These are phyloP conservation scores for Halesus radiatus DNA, from an alignment of 1,140 invertebrate genomes.

Conservation along the genomic window DNA sequence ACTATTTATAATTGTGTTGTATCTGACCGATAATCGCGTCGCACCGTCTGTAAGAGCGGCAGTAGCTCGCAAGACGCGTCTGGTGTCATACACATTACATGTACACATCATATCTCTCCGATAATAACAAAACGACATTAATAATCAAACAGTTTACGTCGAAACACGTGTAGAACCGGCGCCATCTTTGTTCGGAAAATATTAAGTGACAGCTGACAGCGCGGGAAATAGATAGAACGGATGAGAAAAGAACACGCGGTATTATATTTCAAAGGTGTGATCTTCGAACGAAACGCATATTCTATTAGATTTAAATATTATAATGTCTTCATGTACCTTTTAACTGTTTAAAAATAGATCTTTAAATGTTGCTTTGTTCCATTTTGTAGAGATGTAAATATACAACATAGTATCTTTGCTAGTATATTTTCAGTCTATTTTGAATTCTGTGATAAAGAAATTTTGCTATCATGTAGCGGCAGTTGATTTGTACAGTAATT, in stretches of 20 bases:
- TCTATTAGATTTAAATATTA: too few relatives aligned
- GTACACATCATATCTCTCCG: background rate
- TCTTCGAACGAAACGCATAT: too few relatives aligned
- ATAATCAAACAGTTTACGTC: too few relatives aligned
- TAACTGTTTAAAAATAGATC: background rate
- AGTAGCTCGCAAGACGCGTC: slow-evolving; percentile 8
- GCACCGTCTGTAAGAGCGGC: background rate
- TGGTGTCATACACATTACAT: background rate
- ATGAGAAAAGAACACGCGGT: too few relatives aligned
- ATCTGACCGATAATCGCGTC: background rate
- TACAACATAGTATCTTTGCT: too few relatives aligned
- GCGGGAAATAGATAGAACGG: background rate
- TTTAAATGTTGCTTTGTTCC: too few relatives aligned
- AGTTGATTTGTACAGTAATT: too few relatives aligned
- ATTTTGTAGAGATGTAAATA: too few relatives aligned
- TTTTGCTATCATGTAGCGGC: too few relatives aligned
- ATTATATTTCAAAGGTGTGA: too few relatives aligned
- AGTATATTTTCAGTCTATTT: too few relatives aligned
- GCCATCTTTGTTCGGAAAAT: background rate
- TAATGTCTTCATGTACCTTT: background rate
- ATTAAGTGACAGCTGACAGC: background rate
- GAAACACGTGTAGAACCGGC: background rate
- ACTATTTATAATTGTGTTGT: slow-evolving; percentile 3
- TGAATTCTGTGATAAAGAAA: too few relatives aligned
- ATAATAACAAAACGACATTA: background rate